Conservation (phyloP, 2,797 vertebrate species). For the Sebastes hubbsi region DNA sequence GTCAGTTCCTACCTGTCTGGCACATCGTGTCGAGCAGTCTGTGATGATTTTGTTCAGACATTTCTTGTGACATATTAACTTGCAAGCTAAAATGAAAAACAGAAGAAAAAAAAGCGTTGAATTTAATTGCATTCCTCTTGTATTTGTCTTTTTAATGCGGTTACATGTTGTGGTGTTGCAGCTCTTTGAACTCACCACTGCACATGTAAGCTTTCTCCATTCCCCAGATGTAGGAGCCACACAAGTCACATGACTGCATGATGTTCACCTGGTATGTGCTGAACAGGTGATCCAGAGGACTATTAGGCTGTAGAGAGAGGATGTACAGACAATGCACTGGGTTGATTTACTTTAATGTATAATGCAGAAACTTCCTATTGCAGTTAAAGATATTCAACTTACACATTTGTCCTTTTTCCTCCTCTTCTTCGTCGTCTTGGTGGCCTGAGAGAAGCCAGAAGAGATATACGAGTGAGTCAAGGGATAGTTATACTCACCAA, state of each 20-base stretch:
- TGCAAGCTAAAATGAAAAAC: constrained; percentile 85
- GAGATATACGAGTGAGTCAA: neutral
- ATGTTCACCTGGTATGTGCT: constrained; percentile 95
- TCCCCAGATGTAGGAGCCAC: constrained; percentile 93
- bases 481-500: neutral
- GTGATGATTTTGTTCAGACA: constrained; percentile 90
- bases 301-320: constrained; percentile 80
- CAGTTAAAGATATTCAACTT: constrained; percentile 61
- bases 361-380: neutral
- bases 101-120: neutral
- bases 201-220: constrained; percentile 98
- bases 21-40: constrained; percentile 82
- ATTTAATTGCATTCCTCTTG: neutral
- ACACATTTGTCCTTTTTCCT: constrained; percentile 89
- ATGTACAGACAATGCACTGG: neutral
- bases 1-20: constrained; percentile 81
- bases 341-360: neutral
- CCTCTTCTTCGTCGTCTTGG: constrained; percentile 87
- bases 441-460: constrained; percentile 66
- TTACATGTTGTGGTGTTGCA: neutral
- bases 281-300: constrained; percentile 90
- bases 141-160: neutral
- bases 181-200: constrained; percentile 84
- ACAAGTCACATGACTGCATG: constrained; percentile 95
- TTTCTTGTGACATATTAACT: constrained; percentile 96